A percentile compares a stretch with the other conserved stretches of the same genome.
Evolutionary conservation across 1,140 invertebrate species (phyloP).

Genomic region (Cyphomyrmex costatus): DNA sequence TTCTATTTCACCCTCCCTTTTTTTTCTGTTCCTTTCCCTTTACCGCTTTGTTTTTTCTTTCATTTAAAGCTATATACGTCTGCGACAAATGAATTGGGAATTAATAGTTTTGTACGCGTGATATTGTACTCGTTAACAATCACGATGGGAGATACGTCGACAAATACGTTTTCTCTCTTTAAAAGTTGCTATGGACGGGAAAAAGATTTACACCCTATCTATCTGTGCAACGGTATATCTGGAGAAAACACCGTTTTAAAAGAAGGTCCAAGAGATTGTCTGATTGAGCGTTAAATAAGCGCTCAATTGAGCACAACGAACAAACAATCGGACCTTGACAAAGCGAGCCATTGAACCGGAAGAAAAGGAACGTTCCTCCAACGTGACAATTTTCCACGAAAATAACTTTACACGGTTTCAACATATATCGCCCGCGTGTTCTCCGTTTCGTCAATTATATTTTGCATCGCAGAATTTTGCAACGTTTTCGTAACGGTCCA

Average conservation of each 20-base stretch:
- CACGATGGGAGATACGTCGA: not conserved
- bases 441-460: slow-evolving; percentile 13
- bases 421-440: not conserved
- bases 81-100: slow-evolving; percentile 16
- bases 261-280: slow-evolving; percentile 41
- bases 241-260: slow-evolving; percentile 52
- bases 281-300: slow-evolving; percentile 66
- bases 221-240: slow-evolving; percentile 18
- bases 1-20: slow-evolving; percentile 1
- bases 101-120: slow-evolving; percentile 15
- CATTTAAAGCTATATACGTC: not conserved
- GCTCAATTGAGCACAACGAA: slow-evolving; percentile 56
- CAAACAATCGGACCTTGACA: slow-evolving; percentile 53
- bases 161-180: not conserved
- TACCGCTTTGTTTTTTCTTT: not conserved
- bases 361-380: slow-evolving; percentile 36
- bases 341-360: slow-evolving; percentile 39
- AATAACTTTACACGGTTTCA: slow-evolving; percentile 38
- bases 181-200: not conserved
- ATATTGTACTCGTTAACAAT: not conserved
- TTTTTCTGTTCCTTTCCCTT: not conserved
- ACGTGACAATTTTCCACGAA: slow-evolving; percentile 30
- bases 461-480: not conserved
- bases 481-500: not conserved
- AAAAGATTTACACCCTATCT: slow-evolving; percentile 9